Conservation (phyloP, 2,797 vertebrate genomes). For the Gypaetus barbatus region DNA sequence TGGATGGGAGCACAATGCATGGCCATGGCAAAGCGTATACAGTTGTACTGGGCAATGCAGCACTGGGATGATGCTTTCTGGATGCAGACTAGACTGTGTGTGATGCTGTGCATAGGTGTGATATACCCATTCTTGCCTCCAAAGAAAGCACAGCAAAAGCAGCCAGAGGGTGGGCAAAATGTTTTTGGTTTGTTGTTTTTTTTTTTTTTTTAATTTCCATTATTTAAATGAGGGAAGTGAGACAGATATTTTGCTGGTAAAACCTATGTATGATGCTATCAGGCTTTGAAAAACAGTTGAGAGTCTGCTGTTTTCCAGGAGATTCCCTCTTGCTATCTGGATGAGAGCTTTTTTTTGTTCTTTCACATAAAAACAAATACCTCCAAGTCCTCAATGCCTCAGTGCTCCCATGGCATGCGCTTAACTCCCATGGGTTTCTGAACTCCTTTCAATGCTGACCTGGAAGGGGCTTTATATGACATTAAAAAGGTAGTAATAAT, state of each 20-base stretch:
- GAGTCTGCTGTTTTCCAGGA: not conserved
- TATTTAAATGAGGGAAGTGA: not conserved
- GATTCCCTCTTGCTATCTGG: not conserved
- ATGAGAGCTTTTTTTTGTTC: not conserved
- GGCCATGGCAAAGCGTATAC: not conserved
- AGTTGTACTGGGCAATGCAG: not conserved
- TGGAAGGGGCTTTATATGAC: not conserved
- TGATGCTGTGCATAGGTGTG: too few relatives aligned
- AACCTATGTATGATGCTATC: not conserved
- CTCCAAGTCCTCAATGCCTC: not conserved
- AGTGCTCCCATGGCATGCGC: not conserved
- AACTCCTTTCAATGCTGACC: not conserved
- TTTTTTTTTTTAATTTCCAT: not conserved
- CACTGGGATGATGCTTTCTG: not conserved
- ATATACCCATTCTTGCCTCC: not conserved
- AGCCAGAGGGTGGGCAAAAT: not conserved
- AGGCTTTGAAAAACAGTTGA: not conserved
- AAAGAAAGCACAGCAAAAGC: not conserved
- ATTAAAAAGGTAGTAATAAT: not conserved
- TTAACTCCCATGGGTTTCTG: not conserved
- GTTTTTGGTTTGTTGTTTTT: too few relatives aligned
- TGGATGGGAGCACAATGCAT: not conserved
- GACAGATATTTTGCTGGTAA: not conserved
- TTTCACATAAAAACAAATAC: not conserved
- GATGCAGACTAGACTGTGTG: not conserved